Evolutionary conservation across 2,113 vertebrate species (phyloP), one percentile per base, ranked within the genome.

Genomic region (Leptosomus discolor): DNA sequence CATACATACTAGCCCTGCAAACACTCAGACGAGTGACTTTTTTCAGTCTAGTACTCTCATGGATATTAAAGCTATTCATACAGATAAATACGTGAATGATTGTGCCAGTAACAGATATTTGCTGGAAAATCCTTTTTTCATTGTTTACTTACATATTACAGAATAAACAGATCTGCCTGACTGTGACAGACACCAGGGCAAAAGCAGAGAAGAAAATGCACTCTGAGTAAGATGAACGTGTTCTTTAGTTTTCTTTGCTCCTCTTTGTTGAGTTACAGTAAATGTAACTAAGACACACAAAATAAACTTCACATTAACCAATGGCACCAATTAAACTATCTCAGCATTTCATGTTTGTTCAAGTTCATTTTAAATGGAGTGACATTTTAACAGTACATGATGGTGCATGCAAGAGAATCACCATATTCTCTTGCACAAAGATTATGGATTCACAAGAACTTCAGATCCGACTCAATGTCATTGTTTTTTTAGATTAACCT

Each of bases 291-390:
- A 70, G 41, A 61, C 26, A 54, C 1, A 34, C 6, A 70, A 88
- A 94, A 85, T 56, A 77, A 92, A 86, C 51, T 91, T 92, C 74
- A 88, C 45, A 32, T 92, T 94, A 95, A 86, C 57, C 57, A 71
- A 24, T 75, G 86, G 68, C 74, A 96, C 50, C 64, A 91, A 77
- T 80, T 92, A 91, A 89, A 74, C 16, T 53, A 53, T 32, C 70
- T 85, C 64, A 69, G 46, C 68, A 86, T 88, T 84, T 82, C 67
- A 79, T 82, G 41, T 75, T 83, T 78, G 50, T 75, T 88, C 41
- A 88, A 91, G 77, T 88, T 92, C 8, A 18, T 61, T 70, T 93
- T 75, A 85, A 93, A 92, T 64, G 81, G 8, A 8, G 34, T 68
- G 45, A 65, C 61, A 8, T 68, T 93, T 88, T 60, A 74, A 61